These are phyloP conservation scores for Aurelia aurita DNA, from an alignment of 30 jellyfish, hydroid and myxozoan genomes.

Conservation along the genomic window DNA sequence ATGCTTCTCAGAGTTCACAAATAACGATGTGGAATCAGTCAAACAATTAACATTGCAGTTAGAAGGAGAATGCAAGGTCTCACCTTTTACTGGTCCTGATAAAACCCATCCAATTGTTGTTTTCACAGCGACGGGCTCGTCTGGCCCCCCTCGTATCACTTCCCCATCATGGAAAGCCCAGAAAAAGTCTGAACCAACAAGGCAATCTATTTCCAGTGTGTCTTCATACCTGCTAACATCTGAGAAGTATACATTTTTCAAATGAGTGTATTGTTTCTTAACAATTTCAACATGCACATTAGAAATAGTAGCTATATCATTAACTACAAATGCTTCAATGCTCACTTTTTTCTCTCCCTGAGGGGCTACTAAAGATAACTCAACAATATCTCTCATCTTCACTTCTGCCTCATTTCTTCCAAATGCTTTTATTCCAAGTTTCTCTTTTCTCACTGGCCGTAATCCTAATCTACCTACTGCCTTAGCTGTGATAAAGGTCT, in stretches of 20 bases:
- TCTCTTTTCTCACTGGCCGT: constrained; percentile 7
- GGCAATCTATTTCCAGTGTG: no score
- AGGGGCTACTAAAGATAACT: neutral
- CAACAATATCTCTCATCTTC: constrained; percentile 1
- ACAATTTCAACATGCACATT: constrained; percentile 14
- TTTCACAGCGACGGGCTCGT: no score
- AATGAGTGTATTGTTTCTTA: neutral
- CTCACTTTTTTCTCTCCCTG: neutral
- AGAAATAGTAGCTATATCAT: constrained; percentile 2
- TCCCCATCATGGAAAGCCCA: no score
- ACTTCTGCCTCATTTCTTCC: constrained; percentile 18
- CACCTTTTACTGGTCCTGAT: no score
- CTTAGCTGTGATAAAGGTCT: constrained; percentile 3
- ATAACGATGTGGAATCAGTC: neutral
- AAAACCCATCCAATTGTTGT: no score
- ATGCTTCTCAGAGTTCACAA: neutral
- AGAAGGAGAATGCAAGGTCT: no score
- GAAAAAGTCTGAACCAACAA: no score
- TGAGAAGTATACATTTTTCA: constrained; percentile 4
- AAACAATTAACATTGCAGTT: neutral
- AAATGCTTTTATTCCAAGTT: constrained; percentile 26
- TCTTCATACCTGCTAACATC: constrained; percentile 27
- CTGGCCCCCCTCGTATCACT: no score
- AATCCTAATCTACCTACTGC: neutral
- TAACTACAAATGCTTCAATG: constrained; percentile 16